Conservation (phyloP, 2,888 invertebrate genomes). For the Temnothorax rugatulus region DNA sequence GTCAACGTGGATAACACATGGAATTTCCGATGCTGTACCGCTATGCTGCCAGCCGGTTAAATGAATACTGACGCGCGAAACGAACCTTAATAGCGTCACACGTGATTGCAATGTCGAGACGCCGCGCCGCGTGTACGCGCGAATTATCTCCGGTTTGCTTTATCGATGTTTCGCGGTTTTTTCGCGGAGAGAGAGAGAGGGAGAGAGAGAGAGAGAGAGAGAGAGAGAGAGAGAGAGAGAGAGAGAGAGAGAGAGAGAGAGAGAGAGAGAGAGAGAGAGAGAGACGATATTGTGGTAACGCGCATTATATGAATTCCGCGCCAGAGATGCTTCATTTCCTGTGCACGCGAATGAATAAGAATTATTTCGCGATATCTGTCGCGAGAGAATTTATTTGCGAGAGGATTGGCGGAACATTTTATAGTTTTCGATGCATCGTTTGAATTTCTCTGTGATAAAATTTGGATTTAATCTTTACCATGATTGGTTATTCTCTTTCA, state of each 20-base stretch:
- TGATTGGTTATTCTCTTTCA: background rate
- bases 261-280: background rate
- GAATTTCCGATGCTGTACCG: constrained; percentile 53
- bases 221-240: too few species aligned
- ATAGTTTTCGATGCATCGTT: background rate
- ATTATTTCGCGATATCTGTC: background rate
- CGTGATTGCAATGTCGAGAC: constrained; percentile 50
- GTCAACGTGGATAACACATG: constrained; percentile 50
- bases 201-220: too few species aligned
- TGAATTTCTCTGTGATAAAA: constrained; percentile 5
- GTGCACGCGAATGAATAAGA: background rate
- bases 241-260: too few species aligned
- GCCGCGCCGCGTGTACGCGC: background rate
- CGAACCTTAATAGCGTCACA: constrained; percentile 57
- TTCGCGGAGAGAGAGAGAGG: background rate
- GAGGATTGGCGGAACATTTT: background rate
- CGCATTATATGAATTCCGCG: background rate
- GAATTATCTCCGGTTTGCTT: constrained; percentile 25
- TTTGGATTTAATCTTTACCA: background rate
- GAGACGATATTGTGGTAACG: background rate
- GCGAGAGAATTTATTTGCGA: background rate
- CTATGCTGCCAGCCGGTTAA: constrained; percentile 28
- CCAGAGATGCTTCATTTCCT: background rate
- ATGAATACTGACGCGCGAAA: constrained; percentile 64
- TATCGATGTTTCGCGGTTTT: background rate